A percentile compares a stretch with the other conserved stretches of the same genome.
Conservation (phyloP, 2,888 invertebrate species). For the Alloscopus bannaensis region DNA sequence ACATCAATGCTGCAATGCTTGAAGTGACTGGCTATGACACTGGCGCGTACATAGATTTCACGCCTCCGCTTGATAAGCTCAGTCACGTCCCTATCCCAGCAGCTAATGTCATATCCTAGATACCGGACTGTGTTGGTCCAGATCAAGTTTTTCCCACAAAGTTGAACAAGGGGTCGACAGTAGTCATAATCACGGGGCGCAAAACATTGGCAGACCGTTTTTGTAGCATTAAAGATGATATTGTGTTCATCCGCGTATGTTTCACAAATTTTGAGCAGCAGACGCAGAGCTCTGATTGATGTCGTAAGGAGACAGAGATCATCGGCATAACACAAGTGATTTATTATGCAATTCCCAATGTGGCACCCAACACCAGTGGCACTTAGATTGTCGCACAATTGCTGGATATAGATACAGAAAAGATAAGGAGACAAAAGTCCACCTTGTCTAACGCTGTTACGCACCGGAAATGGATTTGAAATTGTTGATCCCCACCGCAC, state of each 20-base stretch:
- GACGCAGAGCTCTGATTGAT: background rate
- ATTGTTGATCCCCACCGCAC: background rate
- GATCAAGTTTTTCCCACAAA: background rate
- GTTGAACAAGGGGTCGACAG: background rate
- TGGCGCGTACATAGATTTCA: constrained; percentile 1
- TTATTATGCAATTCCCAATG: background rate
- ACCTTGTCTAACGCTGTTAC: constrained; percentile 13
- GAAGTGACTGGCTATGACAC: background rate
- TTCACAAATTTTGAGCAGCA: constrained; percentile 24
- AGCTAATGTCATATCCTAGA: constrained; percentile 5
- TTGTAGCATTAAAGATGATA: constrained; percentile 4
- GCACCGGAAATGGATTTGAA: constrained; percentile 25
- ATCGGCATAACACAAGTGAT: constrained; percentile 22
- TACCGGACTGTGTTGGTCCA: constrained; percentile 5
- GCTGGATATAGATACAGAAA: constrained; percentile 6
- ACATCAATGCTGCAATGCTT: background rate
- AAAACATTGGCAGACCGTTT: constrained; percentile 20
- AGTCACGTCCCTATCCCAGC: background rate
- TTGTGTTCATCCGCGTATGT: background rate
- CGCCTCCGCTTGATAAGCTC: background rate
- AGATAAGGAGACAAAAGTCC: background rate
- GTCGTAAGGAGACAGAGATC: background rate
- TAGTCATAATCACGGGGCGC: background rate
- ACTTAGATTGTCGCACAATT: background rate
- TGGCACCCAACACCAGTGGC: constrained; percentile 12